Evolutionary conservation across 2,113 vertebrate species (phyloP).

Genomic region (Gnathonemus echidnorhynchus): DNA sequence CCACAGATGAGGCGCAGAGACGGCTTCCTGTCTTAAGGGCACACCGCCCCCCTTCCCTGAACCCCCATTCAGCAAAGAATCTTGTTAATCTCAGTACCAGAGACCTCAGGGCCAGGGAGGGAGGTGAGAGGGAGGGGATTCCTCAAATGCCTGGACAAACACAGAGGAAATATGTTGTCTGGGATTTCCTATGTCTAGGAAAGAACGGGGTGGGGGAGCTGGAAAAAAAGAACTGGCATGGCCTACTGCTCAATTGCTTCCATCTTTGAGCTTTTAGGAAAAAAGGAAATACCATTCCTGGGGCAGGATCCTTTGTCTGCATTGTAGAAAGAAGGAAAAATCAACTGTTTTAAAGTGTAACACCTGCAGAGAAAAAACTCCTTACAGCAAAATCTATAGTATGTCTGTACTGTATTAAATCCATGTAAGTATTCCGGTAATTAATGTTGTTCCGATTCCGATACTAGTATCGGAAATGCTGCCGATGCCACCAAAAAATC

Average conservation of each 20-base stretch:
- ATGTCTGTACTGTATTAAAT: not conserved
- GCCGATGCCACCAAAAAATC: too few relatives aligned
- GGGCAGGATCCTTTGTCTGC: constrained; percentile 45
- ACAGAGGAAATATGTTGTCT: constrained; percentile 21
- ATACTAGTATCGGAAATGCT: too few relatives aligned
- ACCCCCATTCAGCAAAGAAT: not conserved
- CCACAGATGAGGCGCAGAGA: not conserved
- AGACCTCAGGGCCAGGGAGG: not conserved
- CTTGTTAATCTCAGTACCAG: not conserved
- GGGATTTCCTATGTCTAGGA: constrained; percentile 31
- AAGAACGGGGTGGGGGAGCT: constrained; percentile 5
- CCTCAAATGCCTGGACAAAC: constrained; percentile 15
- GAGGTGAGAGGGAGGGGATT: not conserved
- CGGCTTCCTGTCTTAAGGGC: not conserved
- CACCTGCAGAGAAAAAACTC: not conserved
- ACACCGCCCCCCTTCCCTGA: not conserved
- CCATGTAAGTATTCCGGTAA: not conserved
- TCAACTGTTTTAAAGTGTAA: not conserved
- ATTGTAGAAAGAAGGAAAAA: constrained; percentile 33
- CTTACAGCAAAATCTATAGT: not conserved
- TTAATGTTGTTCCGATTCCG: not conserved
- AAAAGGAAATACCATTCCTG: constrained; percentile 46
- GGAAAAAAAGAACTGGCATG: constrained; percentile 26
- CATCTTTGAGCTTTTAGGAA: constrained; percentile 43
- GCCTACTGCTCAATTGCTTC: constrained; percentile 48